Evolutionary conservation across 2,888 invertebrate species (phyloP).

Genomic region (Formica aserva): DNA sequence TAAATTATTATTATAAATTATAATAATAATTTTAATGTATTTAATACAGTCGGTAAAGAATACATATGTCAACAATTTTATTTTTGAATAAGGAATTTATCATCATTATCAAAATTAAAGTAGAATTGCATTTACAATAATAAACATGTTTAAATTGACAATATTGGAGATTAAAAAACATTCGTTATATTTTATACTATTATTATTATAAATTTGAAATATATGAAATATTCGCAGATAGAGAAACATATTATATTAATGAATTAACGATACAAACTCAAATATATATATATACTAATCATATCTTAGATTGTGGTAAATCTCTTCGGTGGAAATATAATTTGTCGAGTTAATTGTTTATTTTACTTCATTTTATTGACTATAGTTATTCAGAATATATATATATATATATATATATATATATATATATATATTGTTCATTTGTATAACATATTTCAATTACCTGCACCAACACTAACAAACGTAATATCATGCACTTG

Average conservation of each 20-base stretch:
- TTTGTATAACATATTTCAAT: not conserved
- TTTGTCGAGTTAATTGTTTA: not conserved
- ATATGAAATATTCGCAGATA: not conserved
- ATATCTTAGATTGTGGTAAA: not conserved
- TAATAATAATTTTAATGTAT: not conserved
- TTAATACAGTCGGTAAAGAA: not conserved
- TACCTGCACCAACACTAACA: not conserved
- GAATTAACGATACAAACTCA: not conserved
- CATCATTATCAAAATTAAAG: not conserved
- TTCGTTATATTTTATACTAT: not conserved
- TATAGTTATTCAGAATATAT: not conserved
- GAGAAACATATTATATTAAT: not conserved
- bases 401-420: not conserved
- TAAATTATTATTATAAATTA: not conserved
- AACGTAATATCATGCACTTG: slow-evolving; percentile 23
- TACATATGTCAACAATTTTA: not conserved
- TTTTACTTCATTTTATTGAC: not conserved
- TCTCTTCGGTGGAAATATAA: not conserved
- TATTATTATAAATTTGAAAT: not conserved
- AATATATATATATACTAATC: slow-evolving; percentile 2
- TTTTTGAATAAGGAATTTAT: not conserved
- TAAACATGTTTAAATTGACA: not conserved
- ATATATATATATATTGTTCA: not conserved
- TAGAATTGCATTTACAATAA: not conserved
- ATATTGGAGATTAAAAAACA: not conserved